Conservation (phyloP, 2,797 vertebrate species). For the Bradypodion pumilum region DNA sequence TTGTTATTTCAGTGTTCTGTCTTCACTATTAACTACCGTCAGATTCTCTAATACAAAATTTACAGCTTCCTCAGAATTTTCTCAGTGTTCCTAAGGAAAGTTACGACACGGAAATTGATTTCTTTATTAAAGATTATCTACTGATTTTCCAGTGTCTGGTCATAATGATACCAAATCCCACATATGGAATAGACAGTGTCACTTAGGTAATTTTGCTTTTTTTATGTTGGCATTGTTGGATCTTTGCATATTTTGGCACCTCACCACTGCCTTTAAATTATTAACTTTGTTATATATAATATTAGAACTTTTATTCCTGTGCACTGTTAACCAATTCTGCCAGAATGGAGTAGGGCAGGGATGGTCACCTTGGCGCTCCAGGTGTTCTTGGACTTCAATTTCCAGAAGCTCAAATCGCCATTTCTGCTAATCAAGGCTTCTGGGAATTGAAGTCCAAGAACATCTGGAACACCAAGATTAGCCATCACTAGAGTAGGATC, state of each 20-base stretch:
- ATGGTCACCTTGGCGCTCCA: too few species aligned
- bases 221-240: too few species aligned
- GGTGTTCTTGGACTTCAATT: too few species aligned
- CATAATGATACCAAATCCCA: not conserved
- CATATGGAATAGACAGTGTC: not conserved
- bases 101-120: not conserved
- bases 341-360: not conserved
- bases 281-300: not conserved
- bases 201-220: not conserved
- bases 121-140: not conserved
- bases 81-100: not conserved
- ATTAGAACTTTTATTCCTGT: not conserved
- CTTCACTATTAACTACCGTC: not conserved
- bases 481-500: too few species aligned
- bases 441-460: too few species aligned
- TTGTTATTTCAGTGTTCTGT: not conserved
- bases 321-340: not conserved
- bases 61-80: slow-evolving; percentile 9
- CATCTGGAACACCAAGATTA: too few species aligned
- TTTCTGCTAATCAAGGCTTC: too few species aligned
- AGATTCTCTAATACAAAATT: not conserved
- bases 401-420: too few species aligned
- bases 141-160: not conserved
- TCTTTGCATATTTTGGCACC: not conserved
- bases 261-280: not conserved